Percentiles rank a stretch among this genome's conserved stretches.
Conservation (phyloP, 2,797 vertebrate genomes). For the Agapornis canus region DNA sequence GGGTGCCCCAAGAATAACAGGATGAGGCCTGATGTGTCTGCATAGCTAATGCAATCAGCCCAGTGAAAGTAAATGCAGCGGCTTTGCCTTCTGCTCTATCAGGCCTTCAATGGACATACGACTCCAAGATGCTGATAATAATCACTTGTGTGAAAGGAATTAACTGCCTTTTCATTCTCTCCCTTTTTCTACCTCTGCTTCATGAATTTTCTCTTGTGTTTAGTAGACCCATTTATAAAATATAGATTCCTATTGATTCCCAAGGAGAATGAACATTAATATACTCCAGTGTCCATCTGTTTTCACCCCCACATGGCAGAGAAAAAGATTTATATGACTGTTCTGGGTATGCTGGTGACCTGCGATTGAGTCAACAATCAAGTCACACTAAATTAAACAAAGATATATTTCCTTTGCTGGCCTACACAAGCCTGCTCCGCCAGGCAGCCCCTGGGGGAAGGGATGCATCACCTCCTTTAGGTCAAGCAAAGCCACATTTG, state of each 20-base stretch:
- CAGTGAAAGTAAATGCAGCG: neutral
- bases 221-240: slow-evolving; percentile 62
- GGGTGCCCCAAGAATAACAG: neutral
- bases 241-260: slow-evolving; percentile 69
- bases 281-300: slow-evolving; percentile 38
- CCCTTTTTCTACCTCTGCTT: neutral
- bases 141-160: slow-evolving; percentile 25
- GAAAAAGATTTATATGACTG: slow-evolving; percentile 8
- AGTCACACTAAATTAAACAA: slow-evolving; percentile 52
- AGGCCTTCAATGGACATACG: neutral
- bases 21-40: neutral
- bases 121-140: slow-evolving; percentile 17
- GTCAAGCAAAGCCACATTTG: neutral
- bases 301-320: neutral
- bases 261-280: slow-evolving; percentile 39
- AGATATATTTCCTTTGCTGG: neutral
- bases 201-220: slow-evolving; percentile 51
- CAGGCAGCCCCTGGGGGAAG: neutral
- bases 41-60: slow-evolving; percentile 17
- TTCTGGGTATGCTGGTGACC: slow-evolving; percentile 31
- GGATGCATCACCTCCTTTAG: neutral
- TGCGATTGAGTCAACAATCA: slow-evolving; percentile 12
- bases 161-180: slow-evolving; percentile 24
- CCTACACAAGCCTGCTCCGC: neutral
- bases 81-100: neutral